Evolutionary conservation across 2,797 vertebrate genomes (phyloP).

Genomic region (Sphaeramia orbicularis): DNA sequence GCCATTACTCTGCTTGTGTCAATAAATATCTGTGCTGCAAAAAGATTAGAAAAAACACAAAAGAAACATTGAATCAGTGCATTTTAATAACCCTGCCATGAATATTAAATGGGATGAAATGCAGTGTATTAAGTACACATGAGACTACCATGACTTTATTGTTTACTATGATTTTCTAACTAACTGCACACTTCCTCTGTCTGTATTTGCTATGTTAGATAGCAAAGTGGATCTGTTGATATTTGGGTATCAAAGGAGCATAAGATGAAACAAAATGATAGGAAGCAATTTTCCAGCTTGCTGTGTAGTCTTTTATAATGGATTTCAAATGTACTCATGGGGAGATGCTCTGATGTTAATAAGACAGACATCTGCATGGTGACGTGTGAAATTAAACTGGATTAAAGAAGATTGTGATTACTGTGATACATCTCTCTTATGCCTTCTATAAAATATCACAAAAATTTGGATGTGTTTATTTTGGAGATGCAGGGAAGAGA

Average conservation of each 20-base stretch:
- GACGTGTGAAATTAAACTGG: conserved; percentile 63
- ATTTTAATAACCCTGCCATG: too few relatives aligned
- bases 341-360: conserved; percentile 58
- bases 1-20: conserved; percentile 19
- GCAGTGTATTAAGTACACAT: background rate
- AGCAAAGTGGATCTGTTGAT: conserved; percentile 27
- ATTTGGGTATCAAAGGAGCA: conserved; percentile 58
- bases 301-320: conserved; percentile 50
- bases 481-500: too few relatives aligned
- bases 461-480: background rate
- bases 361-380: conserved; percentile 59
- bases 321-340: conserved; percentile 55
- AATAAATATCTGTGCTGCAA: conserved; percentile 16
- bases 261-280: conserved; percentile 65
- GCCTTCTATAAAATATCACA: conserved; percentile 9
- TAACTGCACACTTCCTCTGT: conserved; percentile 5
- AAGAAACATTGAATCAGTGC: too few relatives aligned
- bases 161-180: background rate
- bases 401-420: conserved; percentile 42
- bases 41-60: conserved; percentile 1
- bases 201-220: conserved; percentile 25
- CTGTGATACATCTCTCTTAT: conserved; percentile 22
- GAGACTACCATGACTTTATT: background rate
- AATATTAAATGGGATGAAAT: background rate
- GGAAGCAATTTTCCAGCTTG: conserved; percentile 63